Conservation (phyloP, 2,113 vertebrate species). For the Mus spicilegus region DNA sequence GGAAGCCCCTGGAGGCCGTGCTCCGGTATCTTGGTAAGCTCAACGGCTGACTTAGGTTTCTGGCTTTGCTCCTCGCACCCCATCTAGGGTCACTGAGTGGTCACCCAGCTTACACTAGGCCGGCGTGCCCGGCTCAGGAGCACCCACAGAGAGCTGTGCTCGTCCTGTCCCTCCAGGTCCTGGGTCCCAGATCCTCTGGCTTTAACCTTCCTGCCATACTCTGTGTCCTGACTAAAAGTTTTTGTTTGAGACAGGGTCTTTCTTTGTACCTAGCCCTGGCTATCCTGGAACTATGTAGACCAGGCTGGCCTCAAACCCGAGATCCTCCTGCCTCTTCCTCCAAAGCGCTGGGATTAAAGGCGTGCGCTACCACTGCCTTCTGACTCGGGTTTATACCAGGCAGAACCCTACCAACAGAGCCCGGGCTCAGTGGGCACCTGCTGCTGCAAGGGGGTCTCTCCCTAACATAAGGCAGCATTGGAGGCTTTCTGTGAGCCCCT, state of each 20-base stretch:
- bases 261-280: background rate
- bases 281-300: background rate
- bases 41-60: background rate
- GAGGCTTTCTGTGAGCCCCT: background rate
- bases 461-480: background rate
- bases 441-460: background rate
- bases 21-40: constrained; percentile 94
- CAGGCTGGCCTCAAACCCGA: background rate
- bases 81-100: accelerated
- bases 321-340: background rate
- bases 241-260: background rate
- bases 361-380: background rate
- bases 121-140: background rate
- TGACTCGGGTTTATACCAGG: background rate
- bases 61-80: no score
- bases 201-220: background rate
- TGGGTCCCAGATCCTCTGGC: background rate
- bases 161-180: background rate
- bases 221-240: no score
- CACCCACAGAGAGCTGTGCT: no score
- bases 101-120: no score
- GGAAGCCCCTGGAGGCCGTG: constrained; percentile 97
- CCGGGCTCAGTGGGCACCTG: background rate
- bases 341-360: background rate
- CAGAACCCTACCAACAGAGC: background rate